Evolutionary conservation across 2,797 vertebrate species (phyloP).

Genomic region (Remorina albescens): DNA sequence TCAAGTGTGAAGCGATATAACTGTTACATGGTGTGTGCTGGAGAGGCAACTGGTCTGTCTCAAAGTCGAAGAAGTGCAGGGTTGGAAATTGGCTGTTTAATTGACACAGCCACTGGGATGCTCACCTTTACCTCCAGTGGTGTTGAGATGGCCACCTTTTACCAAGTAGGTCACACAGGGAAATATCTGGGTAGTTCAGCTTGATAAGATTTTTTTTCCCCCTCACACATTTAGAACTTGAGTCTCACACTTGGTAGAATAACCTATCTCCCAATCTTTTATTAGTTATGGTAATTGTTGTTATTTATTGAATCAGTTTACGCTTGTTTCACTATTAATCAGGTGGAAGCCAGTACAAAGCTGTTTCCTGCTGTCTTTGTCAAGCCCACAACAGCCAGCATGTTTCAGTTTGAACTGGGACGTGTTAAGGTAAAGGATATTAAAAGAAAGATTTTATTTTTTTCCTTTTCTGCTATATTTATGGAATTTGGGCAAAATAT

Average conservation of each 20-base stretch:
- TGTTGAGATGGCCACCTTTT: slow-evolving; percentile 92
- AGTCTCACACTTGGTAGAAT: background rate
- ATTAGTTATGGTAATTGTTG: slow-evolving; percentile 1
- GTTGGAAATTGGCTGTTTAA: slow-evolving; percentile 93
- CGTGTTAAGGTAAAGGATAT: slow-evolving; percentile 88
- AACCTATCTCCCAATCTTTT: background rate
- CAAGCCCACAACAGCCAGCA: slow-evolving; percentile 90
- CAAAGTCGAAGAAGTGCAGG: slow-evolving; percentile 91
- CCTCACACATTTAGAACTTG: too few species aligned
- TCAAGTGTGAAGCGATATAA: slow-evolving; percentile 92
- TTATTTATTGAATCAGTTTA: slow-evolving; percentile 16
- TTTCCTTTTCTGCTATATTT: background rate
- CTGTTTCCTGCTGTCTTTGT: slow-evolving; percentile 96
- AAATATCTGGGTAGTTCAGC: background rate
- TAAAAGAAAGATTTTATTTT: background rate
- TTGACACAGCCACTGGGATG: slow-evolving; percentile 91
- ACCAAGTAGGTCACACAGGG: slow-evolving; percentile 85
- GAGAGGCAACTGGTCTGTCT: slow-evolving; percentile 90
- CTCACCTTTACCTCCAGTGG: slow-evolving; percentile 94
- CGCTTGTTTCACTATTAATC: slow-evolving; percentile 31
- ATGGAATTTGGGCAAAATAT: background rate
- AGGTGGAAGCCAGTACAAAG: slow-evolving; percentile 95
- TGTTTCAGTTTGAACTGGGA: slow-evolving; percentile 97
- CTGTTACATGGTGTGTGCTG: slow-evolving; percentile 97
- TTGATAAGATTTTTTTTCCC: background rate